Evolutionary conservation across 2,888 invertebrate genomes (phyloP), one percentile per base, ranked within the genome.

Genomic region (Pollenia amentaria): DNA sequence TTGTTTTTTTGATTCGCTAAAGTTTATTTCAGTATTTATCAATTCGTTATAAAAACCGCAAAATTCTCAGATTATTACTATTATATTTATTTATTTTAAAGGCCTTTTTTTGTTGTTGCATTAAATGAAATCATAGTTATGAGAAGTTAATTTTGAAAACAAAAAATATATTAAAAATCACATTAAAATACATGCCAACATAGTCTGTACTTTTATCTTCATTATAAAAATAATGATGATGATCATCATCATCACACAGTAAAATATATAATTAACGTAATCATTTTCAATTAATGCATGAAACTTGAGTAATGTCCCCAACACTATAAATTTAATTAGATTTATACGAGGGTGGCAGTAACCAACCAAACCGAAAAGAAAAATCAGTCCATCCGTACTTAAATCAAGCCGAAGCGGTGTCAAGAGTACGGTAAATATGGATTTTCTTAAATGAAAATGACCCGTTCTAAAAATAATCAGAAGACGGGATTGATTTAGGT

Each of bases 21-120:
- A 42, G 40, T 62, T 79, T 70, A 16, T 55, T 67, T 57, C 16
- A 46, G 29, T 79, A 48, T 72, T 72, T 84, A 78, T 84, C 51
- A 73, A 48, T 73, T 60, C 21, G 60, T 65, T 62, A 65, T 46
- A 67, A 55, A 64, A 84, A 81, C 84, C 87, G 87, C 84, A 84
- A 87, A 77, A 77, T 81, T 84, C 80, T 84, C 87, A 84, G 80
- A 87, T 87, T 87, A 76, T 76, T 80, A 70, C 46, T 21, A 62
- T 65, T 53, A 40, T 62, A 53, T 72, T 75, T 16, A 7, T n/a
- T 72, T 67, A 14, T 51, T 72, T 75, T 21, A 64, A 60, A 51
- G 57, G 40, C 40, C 4, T 55, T 65, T 65, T 55, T 67, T 70
- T 79, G 21, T 14, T 38, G 16, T 64, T 60, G 51, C 42, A 60